These are phyloP conservation scores for Tiliqua scincoides DNA, from an alignment of 2,113 vertebrate species.

Conservation along the genomic window DNA sequence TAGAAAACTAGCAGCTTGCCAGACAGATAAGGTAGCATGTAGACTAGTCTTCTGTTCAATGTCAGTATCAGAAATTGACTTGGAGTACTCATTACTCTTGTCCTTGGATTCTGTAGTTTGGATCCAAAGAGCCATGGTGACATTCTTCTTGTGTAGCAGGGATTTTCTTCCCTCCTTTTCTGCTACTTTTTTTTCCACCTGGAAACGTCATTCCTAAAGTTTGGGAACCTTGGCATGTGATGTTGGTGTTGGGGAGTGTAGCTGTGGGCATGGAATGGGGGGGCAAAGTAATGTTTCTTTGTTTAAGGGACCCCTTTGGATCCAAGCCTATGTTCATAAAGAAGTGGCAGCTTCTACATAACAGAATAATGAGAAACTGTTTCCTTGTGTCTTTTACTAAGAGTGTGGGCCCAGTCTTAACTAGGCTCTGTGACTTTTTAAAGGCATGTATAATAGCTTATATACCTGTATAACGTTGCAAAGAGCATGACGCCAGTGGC, in stretches of 20 bases:
- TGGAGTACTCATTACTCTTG: no score
- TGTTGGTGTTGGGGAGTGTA: not conserved
- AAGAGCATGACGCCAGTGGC: no score
- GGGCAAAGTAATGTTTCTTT: not conserved
- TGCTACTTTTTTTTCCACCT: not conserved
- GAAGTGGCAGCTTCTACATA: not conserved
- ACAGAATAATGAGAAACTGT: not conserved
- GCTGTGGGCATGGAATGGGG: no score
- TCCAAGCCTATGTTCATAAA: not conserved
- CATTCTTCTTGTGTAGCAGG: not conserved
- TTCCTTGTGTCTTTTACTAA: not conserved
- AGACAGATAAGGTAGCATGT: not conserved
- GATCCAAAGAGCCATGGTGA: not conserved
- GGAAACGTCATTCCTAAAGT: not conserved
- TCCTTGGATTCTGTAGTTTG: no score
- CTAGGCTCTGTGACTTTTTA: no score
- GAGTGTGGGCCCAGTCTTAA: no score
- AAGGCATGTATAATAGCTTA: no score
- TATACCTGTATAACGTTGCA: no score
- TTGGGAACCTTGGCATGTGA: not conserved
- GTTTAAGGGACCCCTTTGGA: not conserved
- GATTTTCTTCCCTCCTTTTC: not conserved
- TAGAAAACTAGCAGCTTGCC: not conserved
- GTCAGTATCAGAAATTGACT: not conserved
- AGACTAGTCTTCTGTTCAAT: not conserved